Conservation (phyloP, 1,140 invertebrate species). For the Subanguina moxae region DNA sequence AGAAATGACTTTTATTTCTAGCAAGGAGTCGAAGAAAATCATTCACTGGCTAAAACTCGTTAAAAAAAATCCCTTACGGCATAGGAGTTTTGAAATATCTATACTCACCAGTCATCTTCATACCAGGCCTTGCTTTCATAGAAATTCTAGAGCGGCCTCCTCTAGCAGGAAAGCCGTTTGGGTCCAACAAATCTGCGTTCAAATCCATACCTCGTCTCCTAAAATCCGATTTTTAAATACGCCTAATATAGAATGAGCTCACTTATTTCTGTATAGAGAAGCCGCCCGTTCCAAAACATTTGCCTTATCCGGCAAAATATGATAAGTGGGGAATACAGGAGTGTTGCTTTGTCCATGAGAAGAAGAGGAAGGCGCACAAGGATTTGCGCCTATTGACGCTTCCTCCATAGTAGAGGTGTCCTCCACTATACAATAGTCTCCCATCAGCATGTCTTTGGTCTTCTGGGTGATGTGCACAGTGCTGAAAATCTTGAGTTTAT, state of each 20-base stretch:
- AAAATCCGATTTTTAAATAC: constrained; percentile 5
- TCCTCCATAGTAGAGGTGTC: no score
- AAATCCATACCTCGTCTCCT: constrained; percentile 33
- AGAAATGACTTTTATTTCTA: no score
- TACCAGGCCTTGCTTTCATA: constrained; percentile 53
- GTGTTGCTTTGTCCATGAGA: background rate
- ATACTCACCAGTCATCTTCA: constrained; percentile 62
- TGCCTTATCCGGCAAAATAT: constrained; percentile 55
- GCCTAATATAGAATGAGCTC: constrained; percentile 17
- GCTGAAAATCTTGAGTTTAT: constrained; percentile 9
- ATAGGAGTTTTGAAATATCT: no score
- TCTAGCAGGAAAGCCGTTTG: background rate
- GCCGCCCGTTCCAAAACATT: constrained; percentile 49
- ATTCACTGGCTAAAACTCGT: no score
- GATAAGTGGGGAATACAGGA: constrained; percentile 51
- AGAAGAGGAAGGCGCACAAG: no score
- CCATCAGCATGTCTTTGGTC: constrained; percentile 71
- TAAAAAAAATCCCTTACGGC: no score
- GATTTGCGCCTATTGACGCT: no score
- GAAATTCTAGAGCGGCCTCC: constrained; percentile 29
- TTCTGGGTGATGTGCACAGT: constrained; percentile 78
- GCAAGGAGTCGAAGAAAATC: no score
- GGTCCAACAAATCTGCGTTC: constrained; percentile 4
- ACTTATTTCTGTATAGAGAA: constrained; percentile 57
- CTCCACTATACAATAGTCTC: constrained; percentile 66